phyloP scores from a whole-genome alignment of 2,797 vertebrate genomes.

The Adrianichthys oophorus region DNA sequence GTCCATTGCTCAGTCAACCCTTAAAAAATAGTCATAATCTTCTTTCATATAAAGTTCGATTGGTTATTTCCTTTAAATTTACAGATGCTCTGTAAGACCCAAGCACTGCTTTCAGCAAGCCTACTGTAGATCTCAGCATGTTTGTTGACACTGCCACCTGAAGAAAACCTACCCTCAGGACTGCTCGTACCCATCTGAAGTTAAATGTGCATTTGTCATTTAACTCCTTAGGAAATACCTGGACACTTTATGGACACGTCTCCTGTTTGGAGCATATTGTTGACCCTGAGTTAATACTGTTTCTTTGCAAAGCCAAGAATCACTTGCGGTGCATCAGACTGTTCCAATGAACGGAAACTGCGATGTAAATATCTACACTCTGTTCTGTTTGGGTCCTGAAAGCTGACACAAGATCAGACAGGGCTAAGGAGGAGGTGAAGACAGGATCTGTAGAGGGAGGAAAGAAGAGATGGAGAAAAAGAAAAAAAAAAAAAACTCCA shows the following conservation, averaged over 20 bases:
- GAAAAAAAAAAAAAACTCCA: constrained; percentile 45
- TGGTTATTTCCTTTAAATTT: neutral
- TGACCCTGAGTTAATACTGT: too few species aligned
- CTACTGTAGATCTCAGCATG: neutral
- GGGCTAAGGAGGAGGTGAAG: constrained; percentile 19
- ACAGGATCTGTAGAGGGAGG: constrained; percentile 20
- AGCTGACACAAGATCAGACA: constrained; percentile 22
- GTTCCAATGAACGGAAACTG: neutral
- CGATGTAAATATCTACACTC: constrained; percentile 1
- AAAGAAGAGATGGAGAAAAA: constrained; percentile 32
- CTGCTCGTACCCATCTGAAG: too few species aligned
- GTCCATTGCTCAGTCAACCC: too few species aligned
- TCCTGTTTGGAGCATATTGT: too few species aligned
- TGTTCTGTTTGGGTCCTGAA: neutral
- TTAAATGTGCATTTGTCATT: too few species aligned
- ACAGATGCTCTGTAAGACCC: too few species aligned
- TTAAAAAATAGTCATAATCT: too few species aligned
- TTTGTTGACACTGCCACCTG: neutral
- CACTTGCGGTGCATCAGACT: too few species aligned
- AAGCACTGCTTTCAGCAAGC: too few species aligned
- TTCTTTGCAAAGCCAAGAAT: too few species aligned
- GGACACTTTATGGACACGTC: too few species aligned
- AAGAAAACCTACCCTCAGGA: neutral
- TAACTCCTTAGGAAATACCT: too few species aligned
- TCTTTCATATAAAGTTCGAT: neutral